phyloP scores from a whole-genome alignment of 1,140 invertebrate genomes.

The Apis laboriosa region DNA sequence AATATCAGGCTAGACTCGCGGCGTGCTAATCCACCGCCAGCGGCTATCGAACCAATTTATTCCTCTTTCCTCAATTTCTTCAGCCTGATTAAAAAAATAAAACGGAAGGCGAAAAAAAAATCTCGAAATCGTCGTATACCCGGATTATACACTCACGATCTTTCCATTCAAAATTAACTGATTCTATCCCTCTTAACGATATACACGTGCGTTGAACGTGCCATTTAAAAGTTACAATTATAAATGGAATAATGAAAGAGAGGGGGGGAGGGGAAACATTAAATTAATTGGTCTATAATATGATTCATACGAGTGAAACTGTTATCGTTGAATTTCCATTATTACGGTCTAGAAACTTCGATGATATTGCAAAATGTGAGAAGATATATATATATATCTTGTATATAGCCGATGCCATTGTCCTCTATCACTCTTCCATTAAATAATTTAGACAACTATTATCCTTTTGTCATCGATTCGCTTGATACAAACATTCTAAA shows the following conservation, averaged over 20 bases:
- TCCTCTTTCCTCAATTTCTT: conserved; percentile 21
- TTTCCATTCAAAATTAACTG: neutral
- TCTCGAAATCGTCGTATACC: neutral
- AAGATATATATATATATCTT: no score
- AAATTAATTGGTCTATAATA: neutral
- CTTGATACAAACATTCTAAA: no score
- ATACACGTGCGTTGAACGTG: no score
- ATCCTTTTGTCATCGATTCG: neutral
- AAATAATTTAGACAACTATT: neutral
- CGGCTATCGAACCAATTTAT: conserved; percentile 60
- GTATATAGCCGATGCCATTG: neutral
- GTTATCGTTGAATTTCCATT: conserved; percentile 4
- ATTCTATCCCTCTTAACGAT: no score
- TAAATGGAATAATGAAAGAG: neutral
- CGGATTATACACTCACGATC: neutral
- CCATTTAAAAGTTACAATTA: neutral
- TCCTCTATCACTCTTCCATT: neutral
- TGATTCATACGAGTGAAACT: neutral
- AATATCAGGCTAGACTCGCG: conserved; percentile 32
- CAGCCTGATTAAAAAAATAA: conserved; percentile 15
- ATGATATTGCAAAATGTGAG: neutral
- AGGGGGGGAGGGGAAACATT: no score
- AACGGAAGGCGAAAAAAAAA: neutral
- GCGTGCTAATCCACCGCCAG: conserved; percentile 52
- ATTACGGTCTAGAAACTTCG: neutral